A percentile compares a stretch with the other conserved stretches of the same genome.
Conservation (phyloP, 2,113 vertebrate species). For the Mugil cephalus region DNA sequence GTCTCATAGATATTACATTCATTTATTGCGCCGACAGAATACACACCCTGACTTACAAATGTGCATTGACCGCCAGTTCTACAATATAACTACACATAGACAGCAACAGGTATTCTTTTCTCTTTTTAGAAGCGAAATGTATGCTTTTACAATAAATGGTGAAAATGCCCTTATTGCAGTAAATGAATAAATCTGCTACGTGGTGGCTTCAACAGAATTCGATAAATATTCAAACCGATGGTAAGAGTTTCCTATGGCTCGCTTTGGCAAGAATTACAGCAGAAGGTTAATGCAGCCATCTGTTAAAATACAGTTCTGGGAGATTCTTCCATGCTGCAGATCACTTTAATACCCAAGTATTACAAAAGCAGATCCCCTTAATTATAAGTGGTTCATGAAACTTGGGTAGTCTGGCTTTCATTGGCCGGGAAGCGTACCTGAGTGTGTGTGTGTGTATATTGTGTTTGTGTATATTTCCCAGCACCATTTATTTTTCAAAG, state of each 20-base stretch:
- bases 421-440: constrained; percentile 47
- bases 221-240: too few species aligned
- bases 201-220: too few species aligned
- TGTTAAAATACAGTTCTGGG: constrained; percentile 72
- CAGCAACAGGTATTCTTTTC: not conserved
- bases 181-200: constrained; percentile 5
- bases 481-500: constrained; percentile 78
- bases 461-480: constrained; percentile 71
- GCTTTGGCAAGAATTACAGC: constrained; percentile 25
- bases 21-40: too few species aligned
- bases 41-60: too few species aligned
- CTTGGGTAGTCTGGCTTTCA: constrained; percentile 51
- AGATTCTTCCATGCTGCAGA: constrained; percentile 38
- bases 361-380: constrained; percentile 71
- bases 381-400: constrained; percentile 72
- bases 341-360: constrained; percentile 51
- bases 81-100: not conserved
- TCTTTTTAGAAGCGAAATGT: not conserved
- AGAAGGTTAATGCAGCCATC: constrained; percentile 72
- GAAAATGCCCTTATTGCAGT: not conserved
- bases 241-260: not conserved
- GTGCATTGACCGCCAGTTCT: too few species aligned
- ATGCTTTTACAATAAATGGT: not conserved
- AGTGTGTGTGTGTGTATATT: constrained; percentile 32
- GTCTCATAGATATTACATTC: too few species aligned